Base-by-base conservation (phyloP, 2,797 vertebrate species). In the Lutjanus campechanus region DNA sequence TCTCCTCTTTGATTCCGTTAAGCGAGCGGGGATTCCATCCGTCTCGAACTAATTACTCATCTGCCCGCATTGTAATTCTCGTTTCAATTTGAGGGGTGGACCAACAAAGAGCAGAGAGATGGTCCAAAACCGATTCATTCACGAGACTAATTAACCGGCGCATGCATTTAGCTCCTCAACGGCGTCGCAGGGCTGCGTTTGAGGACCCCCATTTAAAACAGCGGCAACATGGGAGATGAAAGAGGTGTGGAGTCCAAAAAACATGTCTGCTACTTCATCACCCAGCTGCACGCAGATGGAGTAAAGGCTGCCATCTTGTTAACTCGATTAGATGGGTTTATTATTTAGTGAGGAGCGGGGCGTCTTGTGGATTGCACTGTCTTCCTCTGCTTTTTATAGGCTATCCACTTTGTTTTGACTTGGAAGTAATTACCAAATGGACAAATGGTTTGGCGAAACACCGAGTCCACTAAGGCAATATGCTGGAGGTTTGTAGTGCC, bases 11-110 rank as follows among this genome's bases (percentile, higher is more conserved):
- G 81, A 89, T 83, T 89, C 72, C 17, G 62, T 73, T 83, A 82
- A 90, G 83, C 81, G 56, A 82, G 73, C 12, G 41, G 86, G 88
- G 88, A 92, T 90, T 83, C 88, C 84, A 71, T 85, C 85, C 65
- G 55, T 82, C 85, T 90, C 84, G 56, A 85, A 89, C 88, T 90
- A 93, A 94, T 94, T 94, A 92, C 89, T 91, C 82, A 80, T 89
- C 84, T 74, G 79, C 79, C 54, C 9, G 64, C 75, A 82, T 90
- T 89, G 88, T 89, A 77, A 81, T 83, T 83, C 83, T 90, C 76
- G 76, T 89, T 92, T 91, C 88, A 89, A 83, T 91, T 91, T 81
- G 71, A 86, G 77, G 82, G 81, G n/a, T 56, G 51, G 79, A 84
- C 77, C 77, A 83, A 91, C 88, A 91, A 90, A 91, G 84, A 93